These are phyloP conservation scores for Tolmerus cingulatus DNA, from an alignment of 2,888 invertebrate species.

Conservation along the genomic window DNA sequence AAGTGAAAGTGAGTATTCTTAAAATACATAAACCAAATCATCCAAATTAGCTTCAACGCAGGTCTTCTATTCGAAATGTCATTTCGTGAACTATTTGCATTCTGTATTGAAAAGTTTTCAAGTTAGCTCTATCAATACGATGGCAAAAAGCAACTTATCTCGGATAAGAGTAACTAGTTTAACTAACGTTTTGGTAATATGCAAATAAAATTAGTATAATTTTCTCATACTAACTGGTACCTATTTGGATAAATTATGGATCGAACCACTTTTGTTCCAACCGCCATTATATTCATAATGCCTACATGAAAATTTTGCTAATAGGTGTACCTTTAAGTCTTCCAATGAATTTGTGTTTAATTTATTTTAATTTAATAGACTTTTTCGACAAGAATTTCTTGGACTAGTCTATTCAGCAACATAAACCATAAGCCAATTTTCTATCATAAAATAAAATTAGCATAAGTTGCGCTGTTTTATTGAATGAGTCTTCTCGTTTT, in stretches of 20 bases:
- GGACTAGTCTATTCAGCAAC: neutral
- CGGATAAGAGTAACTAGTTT: neutral
- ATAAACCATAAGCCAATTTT: neutral
- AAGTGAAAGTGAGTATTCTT: too few relatives aligned
- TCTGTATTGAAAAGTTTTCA: too few relatives aligned
- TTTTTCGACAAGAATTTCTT: neutral
- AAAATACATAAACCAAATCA: too few relatives aligned
- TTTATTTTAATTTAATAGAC: neutral
- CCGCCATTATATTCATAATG: neutral
- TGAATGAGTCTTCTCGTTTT: neutral
- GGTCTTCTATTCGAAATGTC: too few relatives aligned
- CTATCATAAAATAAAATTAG: neutral
- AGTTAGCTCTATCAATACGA: too few relatives aligned
- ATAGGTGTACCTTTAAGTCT: neutral
- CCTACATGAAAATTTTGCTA: neutral
- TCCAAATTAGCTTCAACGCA: too few relatives aligned
- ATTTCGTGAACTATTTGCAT: too few relatives aligned
- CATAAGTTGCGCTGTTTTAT: neutral
- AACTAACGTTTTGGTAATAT: neutral
- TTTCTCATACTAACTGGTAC: neutral
- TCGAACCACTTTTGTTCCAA: neutral
- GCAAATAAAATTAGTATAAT: neutral
- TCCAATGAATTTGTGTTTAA: neutral
- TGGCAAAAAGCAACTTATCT: too few relatives aligned
- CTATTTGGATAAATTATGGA: neutral